These are phyloP conservation scores for Podiceps cristatus DNA, from an alignment of 2,113 vertebrate genomes.

Conservation along the genomic window DNA sequence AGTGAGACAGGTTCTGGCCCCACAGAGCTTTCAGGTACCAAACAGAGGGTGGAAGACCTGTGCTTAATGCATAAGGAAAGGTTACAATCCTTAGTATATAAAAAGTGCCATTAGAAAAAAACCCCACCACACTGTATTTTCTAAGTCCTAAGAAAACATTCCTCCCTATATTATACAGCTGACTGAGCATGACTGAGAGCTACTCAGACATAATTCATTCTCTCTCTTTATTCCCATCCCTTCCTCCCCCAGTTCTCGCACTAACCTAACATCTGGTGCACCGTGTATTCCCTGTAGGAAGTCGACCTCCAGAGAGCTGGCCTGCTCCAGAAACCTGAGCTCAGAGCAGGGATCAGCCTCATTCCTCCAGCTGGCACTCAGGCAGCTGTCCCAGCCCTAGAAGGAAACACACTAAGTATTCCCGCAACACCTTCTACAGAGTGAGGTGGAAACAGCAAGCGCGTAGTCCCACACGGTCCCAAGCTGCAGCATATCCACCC, in stretches of 20 bases:
- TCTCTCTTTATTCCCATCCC: neutral
- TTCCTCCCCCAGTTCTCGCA: neutral
- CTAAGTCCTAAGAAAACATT: neutral
- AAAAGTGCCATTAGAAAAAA: neutral
- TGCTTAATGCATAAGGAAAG: neutral
- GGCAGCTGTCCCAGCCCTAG: neutral
- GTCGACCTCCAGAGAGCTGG: neutral
- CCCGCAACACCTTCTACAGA: neutral
- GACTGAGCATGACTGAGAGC: neutral
- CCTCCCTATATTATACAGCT: neutral
- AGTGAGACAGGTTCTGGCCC: neutral
- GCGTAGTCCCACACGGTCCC: fast-evolving
- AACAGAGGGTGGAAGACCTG: neutral
- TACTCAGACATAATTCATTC: neutral
- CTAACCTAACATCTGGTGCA: neutral
- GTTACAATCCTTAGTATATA: neutral
- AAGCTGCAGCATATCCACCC: neutral
- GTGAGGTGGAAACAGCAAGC: neutral
- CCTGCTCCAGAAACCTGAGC: neutral
- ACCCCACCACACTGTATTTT: neutral
- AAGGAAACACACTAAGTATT: neutral
- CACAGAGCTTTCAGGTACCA: neutral
- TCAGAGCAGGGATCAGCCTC: neutral
- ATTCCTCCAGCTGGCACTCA: neutral
- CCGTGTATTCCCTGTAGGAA: neutral